Conservation (phyloP, 1,140 invertebrate genomes). For the Cotesia typhae region DNA sequence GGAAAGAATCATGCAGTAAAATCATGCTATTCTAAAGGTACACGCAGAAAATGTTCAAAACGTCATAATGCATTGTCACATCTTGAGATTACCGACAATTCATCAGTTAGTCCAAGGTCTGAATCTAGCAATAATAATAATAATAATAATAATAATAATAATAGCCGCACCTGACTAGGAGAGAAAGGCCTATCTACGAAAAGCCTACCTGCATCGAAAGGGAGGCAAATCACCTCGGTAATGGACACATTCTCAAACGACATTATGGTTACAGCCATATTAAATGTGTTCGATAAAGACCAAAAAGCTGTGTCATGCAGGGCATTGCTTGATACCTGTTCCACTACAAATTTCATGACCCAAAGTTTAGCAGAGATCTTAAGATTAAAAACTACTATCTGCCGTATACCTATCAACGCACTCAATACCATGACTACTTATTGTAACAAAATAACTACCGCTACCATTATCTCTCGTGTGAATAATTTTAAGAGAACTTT, state of each 20-base stretch:
- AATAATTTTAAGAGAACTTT: background rate
- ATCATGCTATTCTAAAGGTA: slow-evolving; percentile 20
- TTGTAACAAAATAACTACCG: background rate
- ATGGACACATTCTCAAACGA: background rate
- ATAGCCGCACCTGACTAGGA: background rate
- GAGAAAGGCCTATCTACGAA: background rate
- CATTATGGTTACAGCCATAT: slow-evolving; percentile 21
- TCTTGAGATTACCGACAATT: background rate
- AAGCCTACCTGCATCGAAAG: background rate
- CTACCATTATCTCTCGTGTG: background rate
- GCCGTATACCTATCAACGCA: slow-evolving; percentile 18
- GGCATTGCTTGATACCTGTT: slow-evolving; percentile 30
- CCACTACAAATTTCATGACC: slow-evolving; percentile 32
- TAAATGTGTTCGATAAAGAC: background rate
- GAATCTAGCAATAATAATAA: background rate
- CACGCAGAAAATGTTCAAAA: slow-evolving; percentile 11
- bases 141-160: background rate
- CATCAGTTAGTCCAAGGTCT: background rate
- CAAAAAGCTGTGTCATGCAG: slow-evolving; percentile 17
- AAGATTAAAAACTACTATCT: background rate
- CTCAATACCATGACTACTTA: background rate
- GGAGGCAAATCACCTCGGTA: background rate
- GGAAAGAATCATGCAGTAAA: background rate
- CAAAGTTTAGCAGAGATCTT: slow-evolving; percentile 18
- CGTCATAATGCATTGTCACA: slow-evolving; percentile 29